A percentile compares a stretch with the other conserved stretches of the same genome.
Evolutionary conservation across 2,888 invertebrate genomes (phyloP).

Genomic region (Yponomeuta cagnagella): DNA sequence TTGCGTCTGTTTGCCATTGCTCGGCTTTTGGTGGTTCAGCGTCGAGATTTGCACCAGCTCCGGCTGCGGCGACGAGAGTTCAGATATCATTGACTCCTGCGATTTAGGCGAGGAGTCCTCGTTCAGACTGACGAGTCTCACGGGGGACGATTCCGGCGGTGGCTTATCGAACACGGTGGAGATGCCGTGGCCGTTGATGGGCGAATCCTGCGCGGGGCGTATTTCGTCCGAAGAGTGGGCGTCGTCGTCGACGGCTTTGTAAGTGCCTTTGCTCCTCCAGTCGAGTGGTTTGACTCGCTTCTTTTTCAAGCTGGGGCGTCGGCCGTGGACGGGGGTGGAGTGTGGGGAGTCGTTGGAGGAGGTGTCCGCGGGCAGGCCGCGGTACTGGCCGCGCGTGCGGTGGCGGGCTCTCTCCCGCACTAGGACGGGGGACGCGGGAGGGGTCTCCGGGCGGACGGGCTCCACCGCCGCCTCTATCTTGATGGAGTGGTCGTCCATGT

Average conservation of each 20-base stretch:
- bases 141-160: conserved; percentile 16
- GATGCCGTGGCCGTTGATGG: conserved; percentile 17
- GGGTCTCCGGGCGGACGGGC: conserved; percentile 13
- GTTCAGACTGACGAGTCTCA: neutral
- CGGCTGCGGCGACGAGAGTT: conserved; percentile 1
- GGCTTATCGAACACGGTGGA: conserved; percentile 26
- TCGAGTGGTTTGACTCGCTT: conserved; percentile 53
- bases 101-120: conserved; percentile 10
- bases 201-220: neutral
- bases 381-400: conserved; percentile 22
- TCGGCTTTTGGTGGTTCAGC: conserved; percentile 14
- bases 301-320: conserved; percentile 54
- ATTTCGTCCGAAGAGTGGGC: conserved; percentile 56
- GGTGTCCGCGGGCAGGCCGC: conserved; percentile 25
- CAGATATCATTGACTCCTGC: neutral
- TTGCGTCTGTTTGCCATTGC: neutral
- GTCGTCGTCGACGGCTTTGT: conserved; percentile 53
- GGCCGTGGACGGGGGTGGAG: conserved; percentile 74
- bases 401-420: conserved; percentile 24
- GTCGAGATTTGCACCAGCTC: neutral
- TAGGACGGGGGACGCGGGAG: conserved; percentile 15
- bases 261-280: conserved; percentile 54
- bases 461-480: conserved; percentile 49
- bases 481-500: conserved; percentile 68
- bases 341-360: conserved; percentile 49